These are phyloP conservation scores for Drosophila neocordata DNA, from an alignment of 1,140 invertebrate species.

Conservation along the genomic window DNA sequence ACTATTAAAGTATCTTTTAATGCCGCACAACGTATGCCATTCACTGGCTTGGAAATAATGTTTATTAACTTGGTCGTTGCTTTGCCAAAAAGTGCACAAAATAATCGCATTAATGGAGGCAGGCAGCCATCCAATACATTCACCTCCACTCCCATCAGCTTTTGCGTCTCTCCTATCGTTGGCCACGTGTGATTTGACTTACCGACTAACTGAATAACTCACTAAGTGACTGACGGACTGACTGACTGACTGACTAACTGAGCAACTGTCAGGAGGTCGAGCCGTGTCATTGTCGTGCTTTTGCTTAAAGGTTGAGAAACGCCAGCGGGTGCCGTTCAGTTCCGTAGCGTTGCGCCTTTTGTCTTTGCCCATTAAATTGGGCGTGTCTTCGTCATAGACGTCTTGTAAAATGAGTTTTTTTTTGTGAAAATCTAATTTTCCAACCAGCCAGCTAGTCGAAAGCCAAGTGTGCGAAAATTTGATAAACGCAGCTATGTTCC, in stretches of 20 bases:
- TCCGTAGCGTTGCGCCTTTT: slow-evolving; percentile 52
- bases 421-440: slow-evolving; percentile 71
- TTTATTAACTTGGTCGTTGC: slow-evolving; percentile 58
- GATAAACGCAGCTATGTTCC: slow-evolving; percentile 62
- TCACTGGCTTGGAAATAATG: slow-evolving; percentile 81
- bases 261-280: slow-evolving; percentile 51
- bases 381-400: slow-evolving; percentile 42
- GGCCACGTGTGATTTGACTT: slow-evolving; percentile 67
- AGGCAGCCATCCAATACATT: slow-evolving; percentile 9
- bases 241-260: slow-evolving; percentile 28
- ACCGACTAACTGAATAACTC: slow-evolving; percentile 57
- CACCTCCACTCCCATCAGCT: neutral
- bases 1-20: slow-evolving; percentile 79
- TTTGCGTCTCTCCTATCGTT: slow-evolving; percentile 5
- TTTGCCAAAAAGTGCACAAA: slow-evolving; percentile 77
- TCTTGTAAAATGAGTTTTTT: slow-evolving; percentile 52
- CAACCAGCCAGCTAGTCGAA: slow-evolving; percentile 38
- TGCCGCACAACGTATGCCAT: slow-evolving; percentile 64
- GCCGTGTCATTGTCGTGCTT: slow-evolving; percentile 71
- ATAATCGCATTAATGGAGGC: slow-evolving; percentile 78
- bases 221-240: no score
- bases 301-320: slow-evolving; percentile 63
- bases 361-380: slow-evolving; percentile 44
- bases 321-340: slow-evolving; percentile 46
- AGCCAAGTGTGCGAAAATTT: slow-evolving; percentile 81